Evolutionary conservation across 2,113 vertebrate species (phyloP).

Genomic region (Calyptommatus sinebrachiatus): DNA sequence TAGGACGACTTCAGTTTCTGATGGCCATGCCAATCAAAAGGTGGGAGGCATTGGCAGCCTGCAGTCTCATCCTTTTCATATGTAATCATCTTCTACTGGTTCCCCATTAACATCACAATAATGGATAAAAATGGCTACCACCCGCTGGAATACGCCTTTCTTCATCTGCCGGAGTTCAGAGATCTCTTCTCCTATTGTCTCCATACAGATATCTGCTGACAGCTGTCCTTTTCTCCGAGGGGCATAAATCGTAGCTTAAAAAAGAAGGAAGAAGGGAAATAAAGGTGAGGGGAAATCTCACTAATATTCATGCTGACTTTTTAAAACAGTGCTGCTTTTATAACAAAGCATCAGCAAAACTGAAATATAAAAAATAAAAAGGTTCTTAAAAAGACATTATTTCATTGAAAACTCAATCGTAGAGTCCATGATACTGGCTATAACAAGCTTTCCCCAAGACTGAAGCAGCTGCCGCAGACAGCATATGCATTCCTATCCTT

Average conservation of each 20-base stretch:
- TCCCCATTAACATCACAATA: slow-evolving; percentile 95
- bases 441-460: too few relatives aligned
- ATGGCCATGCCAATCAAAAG: slow-evolving; percentile 38
- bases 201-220: slow-evolving; percentile 97
- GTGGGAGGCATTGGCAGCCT: background rate
- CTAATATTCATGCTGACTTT: background rate
- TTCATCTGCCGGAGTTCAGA: slow-evolving; percentile 91
- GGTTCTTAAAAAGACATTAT: background rate
- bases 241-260: slow-evolving; percentile 92
- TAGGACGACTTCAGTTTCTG: slow-evolving; percentile 35
- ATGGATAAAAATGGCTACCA: slow-evolving; percentile 95
- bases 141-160: slow-evolving; percentile 88
- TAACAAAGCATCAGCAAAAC: background rate
- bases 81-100: slow-evolving; percentile 95
- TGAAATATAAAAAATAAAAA: background rate
- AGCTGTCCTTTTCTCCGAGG: slow-evolving; percentile 95
- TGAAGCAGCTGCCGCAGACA: background rate
- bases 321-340: background rate
- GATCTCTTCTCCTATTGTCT: slow-evolving; percentile 97
- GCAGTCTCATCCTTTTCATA: slow-evolving; percentile 66
- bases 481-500: background rate
- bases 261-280: slow-evolving; percentile 20
- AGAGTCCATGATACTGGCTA: background rate
- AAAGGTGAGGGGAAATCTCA: background rate
- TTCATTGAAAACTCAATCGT: background rate